Evolutionary conservation across 1,140 invertebrate species (phyloP).

Genomic region (Brachionus angularis): DNA sequence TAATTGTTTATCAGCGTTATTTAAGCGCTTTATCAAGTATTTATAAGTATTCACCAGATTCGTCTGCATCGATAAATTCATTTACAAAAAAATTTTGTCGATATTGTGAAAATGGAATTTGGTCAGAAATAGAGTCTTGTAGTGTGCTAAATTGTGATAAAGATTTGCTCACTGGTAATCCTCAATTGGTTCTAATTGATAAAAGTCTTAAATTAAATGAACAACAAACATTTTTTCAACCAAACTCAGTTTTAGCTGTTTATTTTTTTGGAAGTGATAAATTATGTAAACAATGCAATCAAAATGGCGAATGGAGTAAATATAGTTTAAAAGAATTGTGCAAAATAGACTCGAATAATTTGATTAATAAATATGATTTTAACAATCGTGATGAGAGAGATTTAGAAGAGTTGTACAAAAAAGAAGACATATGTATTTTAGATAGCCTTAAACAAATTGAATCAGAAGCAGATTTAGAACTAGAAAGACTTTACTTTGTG

Average conservation of each 20-base stretch:
- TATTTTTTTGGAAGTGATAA: constrained; percentile 26
- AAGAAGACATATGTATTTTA: no score
- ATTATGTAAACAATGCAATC: constrained; percentile 25
- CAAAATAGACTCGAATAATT: background rate
- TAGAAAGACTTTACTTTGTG: no score
- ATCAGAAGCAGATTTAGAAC: no score
- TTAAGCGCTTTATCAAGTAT: constrained; percentile 9
- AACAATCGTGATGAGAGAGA: background rate
- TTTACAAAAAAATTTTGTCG: constrained; percentile 31
- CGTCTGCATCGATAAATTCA: background rate
- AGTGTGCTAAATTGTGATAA: background rate
- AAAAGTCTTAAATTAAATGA: background rate
- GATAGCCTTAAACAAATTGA: no score
- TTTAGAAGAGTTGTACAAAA: background rate
- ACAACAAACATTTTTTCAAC: background rate
- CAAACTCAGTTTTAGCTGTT: constrained; percentile 27
- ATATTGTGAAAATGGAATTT: constrained; percentile 26
- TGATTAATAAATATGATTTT: background rate
- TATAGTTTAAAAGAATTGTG: constrained; percentile 13
- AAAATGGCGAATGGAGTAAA: constrained; percentile 41
- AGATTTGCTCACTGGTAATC: constrained; percentile 9
- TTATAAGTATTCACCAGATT: background rate
- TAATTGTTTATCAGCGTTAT: constrained; percentile 33
- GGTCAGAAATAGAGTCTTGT: constrained; percentile 40
- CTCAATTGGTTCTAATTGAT: background rate